Conservation (phyloP, 2,797 vertebrate genomes). For the Centroberyx gerrardi region DNA sequence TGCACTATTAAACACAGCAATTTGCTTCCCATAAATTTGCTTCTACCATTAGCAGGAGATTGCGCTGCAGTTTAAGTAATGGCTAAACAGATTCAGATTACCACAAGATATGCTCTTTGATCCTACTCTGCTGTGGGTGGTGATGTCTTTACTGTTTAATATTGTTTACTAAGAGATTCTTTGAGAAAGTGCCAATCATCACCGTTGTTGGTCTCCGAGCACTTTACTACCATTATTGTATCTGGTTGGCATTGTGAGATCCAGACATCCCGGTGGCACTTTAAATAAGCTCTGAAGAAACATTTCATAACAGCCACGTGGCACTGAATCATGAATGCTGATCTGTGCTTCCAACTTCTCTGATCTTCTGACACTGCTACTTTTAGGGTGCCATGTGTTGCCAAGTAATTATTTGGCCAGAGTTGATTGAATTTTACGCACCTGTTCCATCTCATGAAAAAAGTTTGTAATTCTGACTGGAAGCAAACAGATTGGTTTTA, state of each 20-base stretch:
- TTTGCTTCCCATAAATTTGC: conserved; percentile 61
- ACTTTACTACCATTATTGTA: neutral
- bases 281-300: no score
- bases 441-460: no score
- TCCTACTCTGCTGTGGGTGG: neutral
- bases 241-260: neutral
- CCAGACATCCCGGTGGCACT: neutral
- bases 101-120: conserved; percentile 18
- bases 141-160: conserved; percentile 6
- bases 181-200: neutral
- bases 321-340: no score
- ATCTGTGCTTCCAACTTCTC: no score
- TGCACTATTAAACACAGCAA: conserved; percentile 57
- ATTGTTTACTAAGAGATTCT: neutral
- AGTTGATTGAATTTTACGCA: no score
- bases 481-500: no score
- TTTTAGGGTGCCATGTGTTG: no score
- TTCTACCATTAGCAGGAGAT: conserved; percentile 43
- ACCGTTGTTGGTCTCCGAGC: neutral
- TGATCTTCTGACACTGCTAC: no score
- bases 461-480: no score
- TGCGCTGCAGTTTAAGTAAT: conserved; percentile 31
- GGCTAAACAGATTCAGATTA: conserved; percentile 27
- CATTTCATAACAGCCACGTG: no score
- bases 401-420: no score